These are phyloP conservation scores for Prionailurus viverrinus DNA, from an alignment of 2,113 vertebrate genomes.

Conservation along the genomic window DNA sequence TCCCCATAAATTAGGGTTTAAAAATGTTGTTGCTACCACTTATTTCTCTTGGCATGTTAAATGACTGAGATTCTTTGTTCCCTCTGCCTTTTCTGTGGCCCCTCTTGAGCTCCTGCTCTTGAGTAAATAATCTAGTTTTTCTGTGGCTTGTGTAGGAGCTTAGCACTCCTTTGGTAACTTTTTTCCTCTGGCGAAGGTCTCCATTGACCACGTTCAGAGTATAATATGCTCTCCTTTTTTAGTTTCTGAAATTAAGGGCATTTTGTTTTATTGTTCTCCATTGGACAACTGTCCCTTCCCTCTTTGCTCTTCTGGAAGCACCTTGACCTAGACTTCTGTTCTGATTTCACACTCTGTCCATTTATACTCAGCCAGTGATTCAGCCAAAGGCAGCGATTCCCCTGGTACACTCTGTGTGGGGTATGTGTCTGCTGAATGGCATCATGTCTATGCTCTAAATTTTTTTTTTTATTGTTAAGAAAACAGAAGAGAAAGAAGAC, in stretches of 20 bases:
- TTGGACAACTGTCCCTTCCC: constrained; percentile 16
- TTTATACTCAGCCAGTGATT: constrained; percentile 68
- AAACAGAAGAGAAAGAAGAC: constrained; percentile 56
- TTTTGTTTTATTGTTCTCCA: constrained; percentile 55
- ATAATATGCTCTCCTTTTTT: background rate
- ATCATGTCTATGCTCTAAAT: constrained; percentile 48
- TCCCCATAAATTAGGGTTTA: constrained; percentile 76
- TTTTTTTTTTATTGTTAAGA: constrained; percentile 57
- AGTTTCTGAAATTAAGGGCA: constrained; percentile 32
- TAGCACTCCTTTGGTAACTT: constrained; percentile 10
- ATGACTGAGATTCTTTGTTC: constrained; percentile 76
- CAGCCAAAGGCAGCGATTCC: constrained; percentile 76
- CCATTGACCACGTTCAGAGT: background rate
- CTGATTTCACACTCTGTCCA: constrained; percentile 85
- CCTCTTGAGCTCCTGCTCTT: constrained; percentile 64
- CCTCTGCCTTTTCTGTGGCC: constrained; percentile 64
- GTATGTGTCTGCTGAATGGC: constrained; percentile 72
- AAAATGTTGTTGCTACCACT: constrained; percentile 78
- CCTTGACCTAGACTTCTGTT: constrained; percentile 77
- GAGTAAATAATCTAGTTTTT: constrained; percentile 72
- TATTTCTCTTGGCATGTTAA: constrained; percentile 71
- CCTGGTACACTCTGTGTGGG: background rate
- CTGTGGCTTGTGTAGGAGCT: constrained; percentile 64
- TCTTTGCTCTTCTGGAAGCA: constrained; percentile 50
- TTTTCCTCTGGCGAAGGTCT: constrained; percentile 5